Base-by-base conservation (phyloP, 1,140 invertebrate genomes). In the Condylostylus longicornis region DNA sequence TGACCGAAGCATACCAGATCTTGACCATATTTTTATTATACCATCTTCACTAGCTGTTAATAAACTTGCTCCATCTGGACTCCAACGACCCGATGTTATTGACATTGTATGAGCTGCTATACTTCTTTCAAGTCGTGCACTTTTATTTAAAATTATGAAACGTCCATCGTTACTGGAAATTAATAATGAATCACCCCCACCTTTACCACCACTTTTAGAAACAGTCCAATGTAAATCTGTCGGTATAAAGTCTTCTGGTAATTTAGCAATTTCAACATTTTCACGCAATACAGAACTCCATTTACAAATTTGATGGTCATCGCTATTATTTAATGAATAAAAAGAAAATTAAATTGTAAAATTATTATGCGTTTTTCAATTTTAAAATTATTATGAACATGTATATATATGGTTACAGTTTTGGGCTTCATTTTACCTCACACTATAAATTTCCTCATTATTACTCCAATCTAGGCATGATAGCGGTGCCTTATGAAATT, bases 1-100 rank as follows among this genome's bases (percentile, higher is more conserved):
- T 10, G 89, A 93, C 18, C 94, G 71, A 4, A 98, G 64, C 77
- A 98, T 90, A 32, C 93, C 93, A 58, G 79, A 90, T 19, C 88
- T 65, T 4, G 94, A 97, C 93, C 94, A 99, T 39, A 97, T 80
- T 66, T 97, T 96, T 1, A 98, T 74, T 23, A 76, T 73, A 10
- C 94, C 95, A 70, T 99, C 95, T 69, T 98, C 93, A 2, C 93
- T 91, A 52, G 78, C 89, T 17, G 89, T 94, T 3, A 94, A 64
- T 29, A 98, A 68, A 9, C 86, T 84, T 28, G 84, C 78, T 4
- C 88, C 94, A 67, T 97, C 91, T 38, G 78, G 76, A 63, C 82
- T 94, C 94, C 94, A 98, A 52, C 72, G 73, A 9, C 78, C 79
- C 17, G 74, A 69, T 4, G 90, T 68, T 35, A 86, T 79, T 12